Conservation (phyloP, 2,797 vertebrate genomes). For the Kryptolebias ocellatus region DNA sequence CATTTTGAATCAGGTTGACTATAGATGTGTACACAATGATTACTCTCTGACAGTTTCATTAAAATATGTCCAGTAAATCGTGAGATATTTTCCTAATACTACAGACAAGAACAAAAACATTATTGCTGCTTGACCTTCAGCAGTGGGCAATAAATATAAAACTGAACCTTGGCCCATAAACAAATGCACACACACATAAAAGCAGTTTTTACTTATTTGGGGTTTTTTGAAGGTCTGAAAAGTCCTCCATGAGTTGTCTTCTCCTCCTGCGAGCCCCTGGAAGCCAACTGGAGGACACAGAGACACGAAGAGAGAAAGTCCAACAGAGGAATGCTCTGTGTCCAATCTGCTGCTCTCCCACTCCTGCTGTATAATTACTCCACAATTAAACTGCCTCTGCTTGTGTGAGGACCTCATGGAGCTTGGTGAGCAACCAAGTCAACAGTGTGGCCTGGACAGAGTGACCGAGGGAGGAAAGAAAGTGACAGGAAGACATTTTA, state of each 20-base stretch:
- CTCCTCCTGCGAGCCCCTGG: conserved; percentile 62
- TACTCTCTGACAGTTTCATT: no score
- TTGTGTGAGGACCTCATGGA: conserved; percentile 20
- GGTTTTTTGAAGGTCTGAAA: conserved; percentile 16
- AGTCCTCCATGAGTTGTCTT: conserved; percentile 8
- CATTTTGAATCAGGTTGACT: no score
- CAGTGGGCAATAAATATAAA: background rate
- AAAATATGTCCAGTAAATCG: no score
- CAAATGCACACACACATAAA: conserved; percentile 1
- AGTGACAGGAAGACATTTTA: conserved; percentile 45
- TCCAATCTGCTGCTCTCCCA: conserved; percentile 58
- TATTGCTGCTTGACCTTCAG: background rate
- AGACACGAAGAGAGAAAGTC: conserved; percentile 26
- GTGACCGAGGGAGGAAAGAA: conserved; percentile 13
- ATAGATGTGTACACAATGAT: no score
- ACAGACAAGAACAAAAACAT: no score
- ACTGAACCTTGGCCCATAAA: background rate
- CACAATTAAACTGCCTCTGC: conserved; percentile 73
- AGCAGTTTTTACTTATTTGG: conserved; percentile 3
- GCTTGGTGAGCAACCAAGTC: conserved; percentile 60
- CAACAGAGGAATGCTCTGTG: conserved; percentile 68
- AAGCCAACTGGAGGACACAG: conserved; percentile 50
- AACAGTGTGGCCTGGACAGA: conserved; percentile 65
- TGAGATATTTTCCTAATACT: no score
- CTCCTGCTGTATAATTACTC: conserved; percentile 43